Conservation (phyloP, 2,888 invertebrate species). For the Omphaloscelis lunosa region DNA sequence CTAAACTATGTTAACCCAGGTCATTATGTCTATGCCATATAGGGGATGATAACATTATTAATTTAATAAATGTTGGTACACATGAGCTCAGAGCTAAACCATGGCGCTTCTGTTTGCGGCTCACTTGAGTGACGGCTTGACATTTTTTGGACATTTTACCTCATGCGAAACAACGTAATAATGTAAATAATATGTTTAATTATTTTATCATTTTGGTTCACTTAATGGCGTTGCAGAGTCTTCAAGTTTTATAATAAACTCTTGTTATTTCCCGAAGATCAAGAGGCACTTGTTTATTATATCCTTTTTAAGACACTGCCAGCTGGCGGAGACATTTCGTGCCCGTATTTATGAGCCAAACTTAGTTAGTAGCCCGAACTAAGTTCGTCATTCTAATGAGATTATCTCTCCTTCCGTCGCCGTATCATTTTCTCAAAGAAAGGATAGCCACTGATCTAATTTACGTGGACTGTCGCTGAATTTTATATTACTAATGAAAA, state of each 20-base stretch:
- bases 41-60: background rate
- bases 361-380: constrained; percentile 71
- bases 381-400: constrained; percentile 73
- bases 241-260: constrained; percentile 65
- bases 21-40: background rate
- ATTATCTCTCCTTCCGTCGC: constrained; percentile 65
- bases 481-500: constrained; percentile 45
- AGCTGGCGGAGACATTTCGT: constrained; percentile 71
- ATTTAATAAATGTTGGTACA: constrained; percentile 25
- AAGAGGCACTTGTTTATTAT: constrained; percentile 68
- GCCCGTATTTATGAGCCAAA: constrained; percentile 72
- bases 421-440: constrained; percentile 69
- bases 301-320: constrained; percentile 69
- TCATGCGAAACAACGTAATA: constrained; percentile 9
- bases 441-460: constrained; percentile 67
- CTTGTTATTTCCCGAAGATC: constrained; percentile 67
- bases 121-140: constrained; percentile 78
- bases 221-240: constrained; percentile 43
- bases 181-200: constrained; percentile 55
- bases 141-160: constrained; percentile 70
- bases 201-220: constrained; percentile 24
- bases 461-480: constrained; percentile 60
- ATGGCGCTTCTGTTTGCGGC: constrained; percentile 67
- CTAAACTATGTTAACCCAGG: background rate
- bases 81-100: constrained; percentile 26